A percentile compares a stretch with the other conserved stretches of the same genome.
Conservation (phyloP, 2,888 invertebrate species). For the Prosapia bicincta region DNA sequence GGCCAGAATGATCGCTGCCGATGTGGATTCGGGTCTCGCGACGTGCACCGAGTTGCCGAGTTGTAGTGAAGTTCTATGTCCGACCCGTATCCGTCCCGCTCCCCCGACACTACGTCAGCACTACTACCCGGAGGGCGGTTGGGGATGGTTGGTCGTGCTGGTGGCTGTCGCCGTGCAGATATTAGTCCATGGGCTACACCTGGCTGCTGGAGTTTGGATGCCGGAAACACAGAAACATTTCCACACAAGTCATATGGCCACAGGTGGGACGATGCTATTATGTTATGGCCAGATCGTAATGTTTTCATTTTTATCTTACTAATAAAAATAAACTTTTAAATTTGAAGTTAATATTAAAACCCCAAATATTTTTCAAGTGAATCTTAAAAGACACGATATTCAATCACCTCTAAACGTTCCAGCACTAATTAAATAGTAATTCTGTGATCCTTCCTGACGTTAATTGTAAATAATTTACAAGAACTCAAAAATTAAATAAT, state of each 20-base stretch:
- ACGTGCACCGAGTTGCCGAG: conserved; percentile 43
- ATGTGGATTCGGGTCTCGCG: conserved; percentile 45
- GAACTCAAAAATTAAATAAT: too few relatives aligned
- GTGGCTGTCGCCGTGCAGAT: conserved; percentile 71
- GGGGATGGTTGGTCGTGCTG: conserved; percentile 79
- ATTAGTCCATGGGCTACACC: conserved; percentile 70
- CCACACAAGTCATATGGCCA: conserved; percentile 57
- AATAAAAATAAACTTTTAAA: not conserved
- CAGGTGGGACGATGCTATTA: too few relatives aligned
- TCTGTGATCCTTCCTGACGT: too few relatives aligned
- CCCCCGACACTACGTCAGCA: conserved; percentile 59
- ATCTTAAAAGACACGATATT: too few relatives aligned
- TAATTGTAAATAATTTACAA: too few relatives aligned
- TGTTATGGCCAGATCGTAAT: too few relatives aligned
- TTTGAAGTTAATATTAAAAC: not conserved
- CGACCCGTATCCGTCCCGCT: conserved; percentile 41
- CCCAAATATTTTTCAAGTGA: too few relatives aligned
- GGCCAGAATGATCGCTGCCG: conserved; percentile 35
- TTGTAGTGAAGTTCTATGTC: conserved; percentile 37
- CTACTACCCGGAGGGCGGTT: conserved; percentile 84
- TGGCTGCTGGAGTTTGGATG: conserved; percentile 59
- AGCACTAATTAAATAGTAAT: too few relatives aligned
- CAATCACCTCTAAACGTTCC: too few relatives aligned
- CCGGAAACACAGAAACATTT: conserved; percentile 58
- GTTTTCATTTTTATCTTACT: too few relatives aligned